Conservation (phyloP, 2,888 invertebrate genomes). For the Parnassius orleans region DNA sequence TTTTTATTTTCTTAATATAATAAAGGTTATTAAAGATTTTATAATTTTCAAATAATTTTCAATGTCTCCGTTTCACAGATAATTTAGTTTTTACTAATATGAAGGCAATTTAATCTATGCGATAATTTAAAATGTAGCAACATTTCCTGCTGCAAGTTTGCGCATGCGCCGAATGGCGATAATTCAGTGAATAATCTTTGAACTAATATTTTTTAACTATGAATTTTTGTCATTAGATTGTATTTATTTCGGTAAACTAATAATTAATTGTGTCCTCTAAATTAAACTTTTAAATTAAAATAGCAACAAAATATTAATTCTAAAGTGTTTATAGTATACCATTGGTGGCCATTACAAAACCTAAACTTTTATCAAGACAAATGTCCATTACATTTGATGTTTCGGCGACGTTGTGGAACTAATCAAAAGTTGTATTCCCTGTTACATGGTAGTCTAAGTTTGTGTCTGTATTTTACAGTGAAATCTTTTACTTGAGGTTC, state of each 20-base stretch:
- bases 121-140: conserved; percentile 44
- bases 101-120: background rate
- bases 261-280: conserved; percentile 49
- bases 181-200: conserved; percentile 77
- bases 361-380: conserved; percentile 79
- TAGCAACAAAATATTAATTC: conserved; percentile 47
- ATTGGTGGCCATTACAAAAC: conserved; percentile 81
- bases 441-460: conserved; percentile 47
- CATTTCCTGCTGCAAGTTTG: conserved; percentile 72
- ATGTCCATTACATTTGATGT: conserved; percentile 81
- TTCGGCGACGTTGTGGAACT: conserved; percentile 79
- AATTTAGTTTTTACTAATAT: too few species aligned
- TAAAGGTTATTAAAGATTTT: too few species aligned
- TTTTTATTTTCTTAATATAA: background rate
- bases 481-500: conserved; percentile 40
- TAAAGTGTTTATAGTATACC: conserved; percentile 74
- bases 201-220: conserved; percentile 77
- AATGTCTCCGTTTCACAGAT: too few species aligned
- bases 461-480: conserved; percentile 51
- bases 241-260: conserved; percentile 67
- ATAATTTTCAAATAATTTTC: too few species aligned
- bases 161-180: conserved; percentile 81
- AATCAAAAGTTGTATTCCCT: conserved; percentile 65
- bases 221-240: conserved; percentile 76
- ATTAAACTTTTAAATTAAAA: conserved; percentile 44